Conservation (phyloP, 1,140 invertebrate genomes). For the Aethina tumida region DNA sequence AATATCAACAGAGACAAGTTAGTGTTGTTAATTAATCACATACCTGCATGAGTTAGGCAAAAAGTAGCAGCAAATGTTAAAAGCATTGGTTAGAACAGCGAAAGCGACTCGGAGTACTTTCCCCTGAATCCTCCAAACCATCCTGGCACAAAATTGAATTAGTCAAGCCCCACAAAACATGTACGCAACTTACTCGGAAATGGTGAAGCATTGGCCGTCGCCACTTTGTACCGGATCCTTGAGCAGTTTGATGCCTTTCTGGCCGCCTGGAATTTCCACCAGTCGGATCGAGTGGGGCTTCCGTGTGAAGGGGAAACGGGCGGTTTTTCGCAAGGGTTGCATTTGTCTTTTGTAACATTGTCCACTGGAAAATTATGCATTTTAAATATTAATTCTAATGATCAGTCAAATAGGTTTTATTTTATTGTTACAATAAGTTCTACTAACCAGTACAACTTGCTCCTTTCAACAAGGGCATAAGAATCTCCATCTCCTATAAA, state of each 20-base stretch:
- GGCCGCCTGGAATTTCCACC: slow-evolving; percentile 59
- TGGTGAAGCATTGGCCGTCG: slow-evolving; percentile 42
- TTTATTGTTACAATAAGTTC: slow-evolving; percentile 1
- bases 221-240: slow-evolving; percentile 38
- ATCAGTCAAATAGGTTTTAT: background rate
- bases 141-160: slow-evolving; percentile 14
- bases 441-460: slow-evolving; percentile 73
- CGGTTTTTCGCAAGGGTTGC: slow-evolving; percentile 43
- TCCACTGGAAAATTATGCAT: slow-evolving; percentile 37
- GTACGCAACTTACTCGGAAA: slow-evolving; percentile 46
- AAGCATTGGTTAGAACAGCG: slow-evolving; percentile 51
- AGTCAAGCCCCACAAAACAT: background rate
- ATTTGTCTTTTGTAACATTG: slow-evolving; percentile 54
- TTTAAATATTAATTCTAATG: background rate
- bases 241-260: slow-evolving; percentile 48
- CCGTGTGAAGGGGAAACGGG: slow-evolving; percentile 43
- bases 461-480: slow-evolving; percentile 80
- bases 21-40: background rate
- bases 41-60: too few relatives aligned
- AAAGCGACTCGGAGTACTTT: slow-evolving; percentile 53
- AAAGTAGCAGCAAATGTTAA: slow-evolving; percentile 48
- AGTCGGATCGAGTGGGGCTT: slow-evolving; percentile 70
- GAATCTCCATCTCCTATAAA: slow-evolving; percentile 88
- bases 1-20: background rate
- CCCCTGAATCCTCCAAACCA: slow-evolving; percentile 34